phyloP scores from a whole-genome alignment of 2,888 invertebrate genomes.

The Cantharis rustica region DNA sequence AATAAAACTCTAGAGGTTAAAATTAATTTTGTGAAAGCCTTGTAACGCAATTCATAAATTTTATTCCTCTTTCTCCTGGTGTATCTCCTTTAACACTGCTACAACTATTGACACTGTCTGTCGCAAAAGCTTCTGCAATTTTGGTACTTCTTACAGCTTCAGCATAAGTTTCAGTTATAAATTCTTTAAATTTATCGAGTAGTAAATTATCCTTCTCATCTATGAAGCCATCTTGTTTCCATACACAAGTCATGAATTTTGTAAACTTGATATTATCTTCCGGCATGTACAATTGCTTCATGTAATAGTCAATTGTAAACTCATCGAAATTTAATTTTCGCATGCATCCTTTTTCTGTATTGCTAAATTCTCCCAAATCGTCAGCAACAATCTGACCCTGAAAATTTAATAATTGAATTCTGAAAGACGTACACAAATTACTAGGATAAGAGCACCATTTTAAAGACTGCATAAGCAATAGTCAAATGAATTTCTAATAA shows the following conservation, averaged over 20 bases:
- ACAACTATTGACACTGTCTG: slow-evolving; percentile 18
- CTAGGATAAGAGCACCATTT: not conserved
- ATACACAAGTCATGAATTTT: slow-evolving; percentile 20
- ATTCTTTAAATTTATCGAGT: slow-evolving; percentile 4
- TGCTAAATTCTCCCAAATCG: slow-evolving; percentile 10
- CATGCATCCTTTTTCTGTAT: slow-evolving; percentile 9
- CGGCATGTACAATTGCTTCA: slow-evolving; percentile 22
- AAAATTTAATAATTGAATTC: not conserved
- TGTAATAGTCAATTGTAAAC: slow-evolving; percentile 14
- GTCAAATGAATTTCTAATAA: too few relatives aligned
- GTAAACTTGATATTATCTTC: slow-evolving; percentile 13
- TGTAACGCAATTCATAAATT: slow-evolving; percentile 23
- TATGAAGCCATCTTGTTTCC: slow-evolving; percentile 22
- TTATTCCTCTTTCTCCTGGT: slow-evolving; percentile 17
- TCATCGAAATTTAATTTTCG: slow-evolving; percentile 17
- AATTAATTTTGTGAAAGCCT: slow-evolving; percentile 8
- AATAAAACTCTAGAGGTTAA: not conserved
- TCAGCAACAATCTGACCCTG: slow-evolving; percentile 4
- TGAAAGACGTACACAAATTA: not conserved
- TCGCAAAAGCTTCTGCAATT: slow-evolving; percentile 19
- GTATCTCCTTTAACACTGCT: slow-evolving; percentile 16
- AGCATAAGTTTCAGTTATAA: slow-evolving; percentile 11
- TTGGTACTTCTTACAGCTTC: slow-evolving; percentile 5
- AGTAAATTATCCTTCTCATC: slow-evolving; percentile 14
- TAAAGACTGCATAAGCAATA: not conserved